phyloP scores from a whole-genome alignment of 2,113 vertebrate genomes.

The Syngnathoides biaculeatus region DNA sequence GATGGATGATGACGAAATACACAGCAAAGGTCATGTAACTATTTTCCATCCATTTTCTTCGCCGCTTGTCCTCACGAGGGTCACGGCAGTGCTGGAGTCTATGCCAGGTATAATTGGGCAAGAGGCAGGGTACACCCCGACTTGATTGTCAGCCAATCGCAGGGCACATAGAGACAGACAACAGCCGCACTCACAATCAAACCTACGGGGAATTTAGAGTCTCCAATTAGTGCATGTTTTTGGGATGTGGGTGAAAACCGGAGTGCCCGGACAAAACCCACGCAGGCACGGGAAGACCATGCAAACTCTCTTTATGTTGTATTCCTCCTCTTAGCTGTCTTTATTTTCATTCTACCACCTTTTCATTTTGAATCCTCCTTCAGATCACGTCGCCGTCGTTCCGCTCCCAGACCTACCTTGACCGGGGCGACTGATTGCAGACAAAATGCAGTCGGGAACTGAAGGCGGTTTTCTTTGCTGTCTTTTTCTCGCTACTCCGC shows the following conservation, averaged over 20 bases:
- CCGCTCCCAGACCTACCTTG: background rate
- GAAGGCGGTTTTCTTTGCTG: background rate
- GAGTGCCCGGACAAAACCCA: too few relatives aligned
- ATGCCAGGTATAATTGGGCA: too few relatives aligned
- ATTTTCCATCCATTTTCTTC: background rate
- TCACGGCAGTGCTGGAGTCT: too few relatives aligned
- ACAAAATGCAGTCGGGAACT: background rate
- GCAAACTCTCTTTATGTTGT: background rate
- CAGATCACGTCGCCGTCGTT: background rate
- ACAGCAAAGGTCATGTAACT: background rate
- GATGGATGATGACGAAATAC: constrained; percentile 7
- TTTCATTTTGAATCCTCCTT: background rate
- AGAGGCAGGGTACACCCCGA: too few relatives aligned
- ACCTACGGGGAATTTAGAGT: too few relatives aligned
- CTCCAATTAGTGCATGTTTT: too few relatives aligned
- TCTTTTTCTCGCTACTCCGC: background rate
- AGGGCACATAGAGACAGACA: too few relatives aligned
- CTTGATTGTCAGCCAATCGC: too few relatives aligned
- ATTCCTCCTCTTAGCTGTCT: background rate
- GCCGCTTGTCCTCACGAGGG: too few relatives aligned
- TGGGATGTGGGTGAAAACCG: too few relatives aligned
- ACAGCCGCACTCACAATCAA: too few relatives aligned
- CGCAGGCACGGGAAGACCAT: too few relatives aligned
- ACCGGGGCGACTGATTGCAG: background rate
- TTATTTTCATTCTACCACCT: background rate